Conservation (phyloP, 2,888 invertebrate species). For the Pheosia tremula region DNA sequence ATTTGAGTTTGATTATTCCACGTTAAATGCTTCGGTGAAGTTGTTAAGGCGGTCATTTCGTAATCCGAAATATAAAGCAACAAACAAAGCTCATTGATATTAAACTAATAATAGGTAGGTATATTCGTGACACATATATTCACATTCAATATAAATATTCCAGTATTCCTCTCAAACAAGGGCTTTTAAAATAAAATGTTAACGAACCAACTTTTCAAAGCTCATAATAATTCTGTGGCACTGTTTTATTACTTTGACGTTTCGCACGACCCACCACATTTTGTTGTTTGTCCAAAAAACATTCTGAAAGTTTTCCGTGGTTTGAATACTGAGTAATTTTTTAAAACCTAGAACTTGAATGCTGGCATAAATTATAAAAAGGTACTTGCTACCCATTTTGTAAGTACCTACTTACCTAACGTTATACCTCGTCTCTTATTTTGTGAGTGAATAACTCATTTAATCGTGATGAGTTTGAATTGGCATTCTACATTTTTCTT, state of each 20-base stretch:
- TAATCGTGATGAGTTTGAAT: not conserved
- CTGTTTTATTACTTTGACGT: conserved; percentile 2
- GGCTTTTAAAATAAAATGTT: not conserved
- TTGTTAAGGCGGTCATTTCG: too few relatives aligned
- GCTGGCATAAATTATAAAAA: not conserved
- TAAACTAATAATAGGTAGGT: too few relatives aligned
- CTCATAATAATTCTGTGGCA: not conserved
- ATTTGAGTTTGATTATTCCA: too few relatives aligned
- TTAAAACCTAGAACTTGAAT: not conserved
- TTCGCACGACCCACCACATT: not conserved
- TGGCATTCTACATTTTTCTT: not conserved
- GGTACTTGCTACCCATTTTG: too few relatives aligned
- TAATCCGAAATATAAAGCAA: too few relatives aligned
- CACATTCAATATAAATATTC: too few relatives aligned
- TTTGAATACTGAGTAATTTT: not conserved
- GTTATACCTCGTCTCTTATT: not conserved
- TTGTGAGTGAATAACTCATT: not conserved
- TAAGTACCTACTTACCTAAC: not conserved
- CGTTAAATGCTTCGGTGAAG: too few relatives aligned
- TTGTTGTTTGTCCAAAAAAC: not conserved
- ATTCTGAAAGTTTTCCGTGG: not conserved
- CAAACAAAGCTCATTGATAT: too few relatives aligned
- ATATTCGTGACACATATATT: too few relatives aligned
- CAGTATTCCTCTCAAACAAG: not conserved
- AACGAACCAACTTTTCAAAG: not conserved